Evolutionary conservation across 1,140 invertebrate species (phyloP), one percentile per base, ranked within the genome.

Genomic region (Phortica variegata): DNA sequence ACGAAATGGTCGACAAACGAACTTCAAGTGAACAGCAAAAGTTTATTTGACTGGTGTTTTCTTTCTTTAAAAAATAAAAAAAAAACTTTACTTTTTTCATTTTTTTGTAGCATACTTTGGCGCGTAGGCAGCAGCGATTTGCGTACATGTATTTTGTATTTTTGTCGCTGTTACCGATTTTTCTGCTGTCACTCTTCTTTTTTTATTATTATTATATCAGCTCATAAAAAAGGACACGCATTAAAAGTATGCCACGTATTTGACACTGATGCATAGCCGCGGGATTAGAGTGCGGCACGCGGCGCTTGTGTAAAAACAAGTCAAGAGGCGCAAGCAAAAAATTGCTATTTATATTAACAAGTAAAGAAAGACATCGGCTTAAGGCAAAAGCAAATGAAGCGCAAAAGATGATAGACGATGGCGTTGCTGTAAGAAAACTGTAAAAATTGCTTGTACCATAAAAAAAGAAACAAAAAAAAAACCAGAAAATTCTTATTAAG

Each of bases 21-120:
- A 45, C 21, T 15, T 43, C 40, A 21, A 50, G 51, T 50, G 41
- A 54, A 54, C 42, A n/a, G n/a, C n/a, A n/a, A 56, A 34, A 17
- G 52, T 47, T 46, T 31, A 23, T 56, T 44, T 40, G 60, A 36
- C 49, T 51, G 36, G 46, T 52, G 29, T 45, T 38, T 48, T 47
- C 37, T 63, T 56, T 47, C 8, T 20, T 31, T 21, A 68, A 65
- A n/a, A n/a, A n/a, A n/a, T n/a, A n/a, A n/a, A n/a, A n/a, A n/a
- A n/a, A n/a, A n/a, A n/a, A n/a, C n/a, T n/a, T n/a, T n/a, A n/a
- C 56, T 65, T 65, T 65, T 68, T 66, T 66, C 63, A 66, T 66
- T 66, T 68, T 63, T 63, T 66, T 63, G 63, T 49, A 13, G 53
- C 18, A 5, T 33, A 32, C 32, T 19, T 34, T 16, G 43, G 43